Base-by-base conservation (phyloP, 2,113 vertebrate genomes). In the Ctenomys sociabilis region DNA sequence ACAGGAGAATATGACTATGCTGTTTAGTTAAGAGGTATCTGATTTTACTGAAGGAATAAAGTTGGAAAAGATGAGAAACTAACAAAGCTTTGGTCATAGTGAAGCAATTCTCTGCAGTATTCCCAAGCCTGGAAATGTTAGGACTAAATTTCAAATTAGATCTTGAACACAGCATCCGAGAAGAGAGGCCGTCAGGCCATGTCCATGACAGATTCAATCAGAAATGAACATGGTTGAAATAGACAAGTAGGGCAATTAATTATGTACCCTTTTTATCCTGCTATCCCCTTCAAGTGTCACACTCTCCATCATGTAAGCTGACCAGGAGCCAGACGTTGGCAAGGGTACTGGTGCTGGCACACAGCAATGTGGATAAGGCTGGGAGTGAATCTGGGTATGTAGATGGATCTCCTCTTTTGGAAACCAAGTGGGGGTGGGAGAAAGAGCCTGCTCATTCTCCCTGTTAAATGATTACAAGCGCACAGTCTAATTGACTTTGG, bases 361-460 rank as follows among this genome's bases (percentile, higher is more conserved):
- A 73, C 26, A 49, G 40, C 4, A 88, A 28, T 1, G 28, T 24
- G 13, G 19, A 59, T 30, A 43, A 63, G 28, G 17, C 14, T 49
- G 78, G 64, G 61, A 64, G 12, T 7, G n/a, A 40, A 28, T 37
- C 24, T 45, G 21, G 17, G 93, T 63, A 28, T 59, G 4, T n/a
- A 81, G 72, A 63, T 5, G 43, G 3, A 45, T 45, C 28, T 77
- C 2, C 22, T 21, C 28, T 35, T 68, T 61, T n/a, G 16, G 3
- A 24, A 3, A 70, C 1, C 16, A 3, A 1, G 4, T 8, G 0
- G 16, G 4, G 24, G n/a, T n/a, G n/a, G 63, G 8, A 45, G 28
- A 78, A 91, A 57, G 2, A 59, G 5, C 12, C 52, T 49, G 2
- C 28, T 81, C 6, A 5, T 52, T 52, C n/a, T 77, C 14, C 19